Conservation (phyloP, 2,113 vertebrate species). For the Marcusenius ussheri region DNA sequence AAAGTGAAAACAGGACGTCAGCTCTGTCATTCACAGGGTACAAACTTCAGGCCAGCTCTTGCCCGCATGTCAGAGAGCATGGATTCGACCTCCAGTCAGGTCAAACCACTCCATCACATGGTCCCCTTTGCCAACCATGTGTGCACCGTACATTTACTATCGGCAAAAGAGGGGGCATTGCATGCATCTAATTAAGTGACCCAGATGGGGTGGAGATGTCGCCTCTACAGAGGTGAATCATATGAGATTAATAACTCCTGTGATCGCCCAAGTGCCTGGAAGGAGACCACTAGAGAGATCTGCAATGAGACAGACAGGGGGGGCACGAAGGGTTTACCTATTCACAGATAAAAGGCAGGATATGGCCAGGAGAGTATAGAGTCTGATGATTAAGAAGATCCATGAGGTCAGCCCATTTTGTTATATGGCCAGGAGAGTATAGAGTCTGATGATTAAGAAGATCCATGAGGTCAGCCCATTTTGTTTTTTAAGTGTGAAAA, state of each 20-base stretch:
- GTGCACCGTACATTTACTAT: neutral
- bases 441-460: neutral
- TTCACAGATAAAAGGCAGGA: constrained; percentile 13
- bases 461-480: constrained; percentile 43
- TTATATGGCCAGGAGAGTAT: neutral
- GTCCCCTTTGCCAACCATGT: neutral
- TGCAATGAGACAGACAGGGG: neutral
- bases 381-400: constrained; percentile 9
- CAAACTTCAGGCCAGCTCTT: neutral
- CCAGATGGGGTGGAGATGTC: neutral
- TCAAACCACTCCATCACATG: neutral
- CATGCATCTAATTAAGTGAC: neutral
- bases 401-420: constrained; percentile 43
- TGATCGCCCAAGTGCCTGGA: neutral
- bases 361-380: neutral
- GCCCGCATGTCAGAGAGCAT: neutral
- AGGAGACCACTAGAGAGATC: neutral
- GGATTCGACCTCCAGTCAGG: neutral
- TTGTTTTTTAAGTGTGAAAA: constrained; percentile 4
- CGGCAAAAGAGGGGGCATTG: neutral
- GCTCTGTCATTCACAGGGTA: neutral
- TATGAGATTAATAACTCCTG: neutral
- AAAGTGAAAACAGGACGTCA: neutral
- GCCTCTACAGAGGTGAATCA: no score
- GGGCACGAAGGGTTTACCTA: constrained; percentile 31